A percentile compares a stretch with the other conserved stretches of the same genome.
Evolutionary conservation across 2,113 vertebrate genomes (phyloP).

Genomic region (Percina caprodes): DNA sequence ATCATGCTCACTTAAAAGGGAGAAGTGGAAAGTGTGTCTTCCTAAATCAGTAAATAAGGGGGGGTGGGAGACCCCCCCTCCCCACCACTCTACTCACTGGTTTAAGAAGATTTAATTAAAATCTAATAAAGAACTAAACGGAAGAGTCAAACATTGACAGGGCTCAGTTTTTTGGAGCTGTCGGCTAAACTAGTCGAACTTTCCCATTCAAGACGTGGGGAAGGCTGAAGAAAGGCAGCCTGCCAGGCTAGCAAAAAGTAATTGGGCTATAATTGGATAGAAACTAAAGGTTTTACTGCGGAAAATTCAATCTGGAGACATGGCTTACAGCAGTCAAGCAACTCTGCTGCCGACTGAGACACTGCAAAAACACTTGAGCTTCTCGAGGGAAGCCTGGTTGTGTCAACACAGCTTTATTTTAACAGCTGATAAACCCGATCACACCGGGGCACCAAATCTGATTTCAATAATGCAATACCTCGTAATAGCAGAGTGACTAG

Average conservation of each 20-base stretch:
- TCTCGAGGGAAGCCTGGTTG: background rate
- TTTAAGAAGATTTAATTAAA: conserved; percentile 54
- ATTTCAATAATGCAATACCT: conserved; percentile 1
- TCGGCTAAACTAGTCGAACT: conserved; percentile 26
- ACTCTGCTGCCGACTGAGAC: conserved; percentile 1
- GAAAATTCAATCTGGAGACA: conserved; percentile 62
- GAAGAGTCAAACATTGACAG: conserved; percentile 31
- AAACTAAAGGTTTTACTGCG: conserved; percentile 67
- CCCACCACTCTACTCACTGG: too few species aligned
- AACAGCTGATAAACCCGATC: conserved; percentile 24
- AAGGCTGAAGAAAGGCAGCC: conserved; percentile 34
- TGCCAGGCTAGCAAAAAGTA: conserved; percentile 42
- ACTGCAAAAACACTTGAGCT: conserved; percentile 4
- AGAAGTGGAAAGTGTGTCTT: background rate
- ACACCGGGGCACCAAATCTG: background rate
- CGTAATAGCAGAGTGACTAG: background rate
- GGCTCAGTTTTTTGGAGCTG: conserved; percentile 23
- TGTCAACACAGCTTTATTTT: conserved; percentile 39
- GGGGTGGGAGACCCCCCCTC: too few species aligned
- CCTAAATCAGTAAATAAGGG: background rate
- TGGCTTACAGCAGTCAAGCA: conserved; percentile 31
- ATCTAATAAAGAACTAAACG: conserved; percentile 52
- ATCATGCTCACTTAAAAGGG: background rate
- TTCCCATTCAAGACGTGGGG: conserved; percentile 2
- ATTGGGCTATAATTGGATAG: conserved; percentile 68